Evolutionary conservation across 2,797 vertebrate species (phyloP).

Genomic region (Buphagus erythrorhynchus): DNA sequence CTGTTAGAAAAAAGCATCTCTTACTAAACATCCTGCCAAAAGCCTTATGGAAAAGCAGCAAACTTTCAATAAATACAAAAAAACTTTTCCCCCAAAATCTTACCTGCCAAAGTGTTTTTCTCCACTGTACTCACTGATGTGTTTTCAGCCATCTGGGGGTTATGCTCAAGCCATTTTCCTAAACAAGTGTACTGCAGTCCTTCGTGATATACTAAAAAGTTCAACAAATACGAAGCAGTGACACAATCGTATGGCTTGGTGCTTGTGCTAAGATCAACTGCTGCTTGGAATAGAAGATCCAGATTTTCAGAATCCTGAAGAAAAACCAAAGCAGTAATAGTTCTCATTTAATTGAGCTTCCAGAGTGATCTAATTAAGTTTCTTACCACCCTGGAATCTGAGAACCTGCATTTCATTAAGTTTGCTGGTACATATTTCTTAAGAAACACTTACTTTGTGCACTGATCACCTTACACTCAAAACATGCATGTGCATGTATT

Average conservation of each 20-base stretch:
- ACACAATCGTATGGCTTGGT: slow-evolving; percentile 95
- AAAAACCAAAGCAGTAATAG: not conserved
- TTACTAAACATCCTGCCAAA: not conserved
- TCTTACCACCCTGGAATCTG: not conserved
- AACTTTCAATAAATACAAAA: not conserved
- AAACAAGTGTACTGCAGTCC: slow-evolving; percentile 72
- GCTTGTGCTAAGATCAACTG: slow-evolving; percentile 91
- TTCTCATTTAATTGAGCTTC: not conserved
- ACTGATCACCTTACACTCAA: not conserved
- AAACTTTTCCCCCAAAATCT: not conserved
- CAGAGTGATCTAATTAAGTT: not conserved
- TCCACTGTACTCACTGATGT: slow-evolving; percentile 74
- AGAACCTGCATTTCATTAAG: not conserved
- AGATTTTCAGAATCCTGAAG: slow-evolving; percentile 68
- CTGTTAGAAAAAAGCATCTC: not conserved
- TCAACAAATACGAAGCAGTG: slow-evolving; percentile 90
- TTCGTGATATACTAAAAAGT: slow-evolving; percentile 84
- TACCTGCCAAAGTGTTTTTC: slow-evolving; percentile 87
- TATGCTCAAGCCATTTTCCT: slow-evolving; percentile 37
- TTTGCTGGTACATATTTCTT: not conserved
- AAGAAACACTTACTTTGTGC: not conserved
- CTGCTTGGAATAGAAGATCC: slow-evolving; percentile 80
- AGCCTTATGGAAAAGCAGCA: not conserved
- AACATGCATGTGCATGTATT: not conserved
- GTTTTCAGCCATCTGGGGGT: not conserved